Evolutionary conservation across 1,140 invertebrate genomes (phyloP), one percentile per base, ranked within the genome.

Genomic region (Alviniconcha marisindica): DNA sequence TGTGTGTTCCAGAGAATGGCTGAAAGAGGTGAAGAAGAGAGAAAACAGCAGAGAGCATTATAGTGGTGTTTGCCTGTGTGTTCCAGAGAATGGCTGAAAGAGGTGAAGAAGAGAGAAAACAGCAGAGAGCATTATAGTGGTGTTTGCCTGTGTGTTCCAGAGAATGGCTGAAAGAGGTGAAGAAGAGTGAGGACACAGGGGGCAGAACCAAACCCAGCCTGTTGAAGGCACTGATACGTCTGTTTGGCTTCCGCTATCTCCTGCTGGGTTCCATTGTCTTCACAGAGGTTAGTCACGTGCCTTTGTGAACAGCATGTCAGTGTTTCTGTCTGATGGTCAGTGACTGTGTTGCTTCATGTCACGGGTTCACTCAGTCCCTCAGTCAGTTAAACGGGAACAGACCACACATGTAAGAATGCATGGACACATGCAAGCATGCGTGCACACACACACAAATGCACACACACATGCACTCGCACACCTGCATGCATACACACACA

Each of bases 101-200:
- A n/a, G 88, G 1, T 92, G 12, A 82, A 87, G 28, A 91, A 90
- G 77, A n/a, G n/a, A n/a, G n/a, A n/a, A n/a, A n/a, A n/a, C n/a
- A n/a, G n/a, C n/a, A n/a, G n/a, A n/a, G n/a, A n/a, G n/a, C n/a
- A n/a, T n/a, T n/a, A n/a, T n/a, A n/a, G n/a, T n/a, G n/a, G n/a
- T n/a, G n/a, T n/a, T n/a, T n/a, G n/a, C n/a, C n/a, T n/a, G n/a
- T n/a, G n/a, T 78, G 83, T 85, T 87, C 40, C 84, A 91, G 90
- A 60, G 88, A 91, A 84, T 94, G 93, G 93, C 79, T 88, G 36
- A 91, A 93, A 85, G 93, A 94, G 88, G 1, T 92, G 12, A 82
- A 87, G 28, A 91, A 90, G 77, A 33, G 54, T 12, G 86, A 89
- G 77, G 51, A 69, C 24, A 81, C 71, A 21, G 74, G 54, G 48